phyloP scores from a whole-genome alignment of 2,113 vertebrate genomes.

The Phocoena phocoena region DNA sequence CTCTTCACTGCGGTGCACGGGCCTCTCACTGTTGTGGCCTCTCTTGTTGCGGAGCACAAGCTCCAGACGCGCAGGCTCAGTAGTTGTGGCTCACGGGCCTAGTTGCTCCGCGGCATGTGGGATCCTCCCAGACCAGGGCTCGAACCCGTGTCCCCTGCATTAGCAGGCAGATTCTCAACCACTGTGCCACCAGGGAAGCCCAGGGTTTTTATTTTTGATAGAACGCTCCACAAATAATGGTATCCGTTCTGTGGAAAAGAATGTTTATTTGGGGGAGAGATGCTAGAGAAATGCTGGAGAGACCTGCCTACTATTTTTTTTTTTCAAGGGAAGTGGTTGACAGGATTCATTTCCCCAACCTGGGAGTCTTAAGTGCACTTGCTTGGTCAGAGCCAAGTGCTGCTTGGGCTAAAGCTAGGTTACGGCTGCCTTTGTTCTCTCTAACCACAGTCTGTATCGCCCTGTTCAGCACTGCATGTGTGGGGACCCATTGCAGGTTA shows the following conservation, averaged over 20 bases:
- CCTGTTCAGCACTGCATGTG: neutral
- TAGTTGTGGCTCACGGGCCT: too few species aligned
- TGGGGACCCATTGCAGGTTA: neutral
- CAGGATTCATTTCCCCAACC: neutral
- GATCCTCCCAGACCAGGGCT: too few species aligned
- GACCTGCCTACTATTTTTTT: neutral
- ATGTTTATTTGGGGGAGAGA: constrained; percentile 40
- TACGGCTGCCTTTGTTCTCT: neutral
- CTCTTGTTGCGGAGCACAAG: too few species aligned
- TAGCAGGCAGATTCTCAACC: too few species aligned
- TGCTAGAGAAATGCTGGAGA: neutral
- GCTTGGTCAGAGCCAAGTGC: neutral
- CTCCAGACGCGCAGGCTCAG: too few species aligned
- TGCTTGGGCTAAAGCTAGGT: neutral
- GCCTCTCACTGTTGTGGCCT: too few species aligned
- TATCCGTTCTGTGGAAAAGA: neutral
- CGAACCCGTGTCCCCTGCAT: too few species aligned
- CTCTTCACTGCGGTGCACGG: too few species aligned
- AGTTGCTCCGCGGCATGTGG: too few species aligned
- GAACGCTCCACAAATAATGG: constrained; percentile 33
- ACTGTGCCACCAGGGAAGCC: too few species aligned
- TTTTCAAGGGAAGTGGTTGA: neutral
- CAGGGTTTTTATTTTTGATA: constrained; percentile 19
- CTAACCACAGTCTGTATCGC: neutral
- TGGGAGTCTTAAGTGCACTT: neutral